Evolutionary conservation across 2,797 vertebrate genomes (phyloP).

Genomic region (Bucorvus abyssinicus): DNA sequence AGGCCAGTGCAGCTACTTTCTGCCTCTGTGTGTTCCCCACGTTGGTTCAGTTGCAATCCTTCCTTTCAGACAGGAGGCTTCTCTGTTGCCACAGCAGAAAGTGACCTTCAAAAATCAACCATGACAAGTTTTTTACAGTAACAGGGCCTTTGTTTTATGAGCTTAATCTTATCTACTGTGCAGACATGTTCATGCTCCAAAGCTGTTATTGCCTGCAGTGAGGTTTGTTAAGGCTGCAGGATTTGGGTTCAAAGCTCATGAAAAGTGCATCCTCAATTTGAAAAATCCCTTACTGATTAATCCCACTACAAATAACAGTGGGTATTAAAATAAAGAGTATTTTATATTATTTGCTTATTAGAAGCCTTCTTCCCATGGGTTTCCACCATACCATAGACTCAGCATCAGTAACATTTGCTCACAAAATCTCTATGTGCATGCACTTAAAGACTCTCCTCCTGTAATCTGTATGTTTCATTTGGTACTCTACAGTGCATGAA

Average conservation of each 20-base stretch:
- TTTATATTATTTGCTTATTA: neutral
- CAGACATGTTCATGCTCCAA: neutral
- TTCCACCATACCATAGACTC: neutral
- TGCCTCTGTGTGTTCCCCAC: neutral
- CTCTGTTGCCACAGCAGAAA: neutral
- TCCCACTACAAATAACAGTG: neutral
- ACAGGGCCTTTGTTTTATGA: neutral
- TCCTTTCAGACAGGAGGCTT: neutral
- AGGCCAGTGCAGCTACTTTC: neutral
- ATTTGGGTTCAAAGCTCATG: slow-evolving; percentile 3
- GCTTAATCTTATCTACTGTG: neutral
- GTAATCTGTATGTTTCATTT: neutral
- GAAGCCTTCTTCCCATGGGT: neutral
- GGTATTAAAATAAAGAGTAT: neutral
- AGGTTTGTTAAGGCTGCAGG: neutral
- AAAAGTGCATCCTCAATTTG: neutral
- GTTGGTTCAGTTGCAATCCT: neutral
- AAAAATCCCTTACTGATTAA: neutral
- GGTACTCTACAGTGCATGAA: neutral
- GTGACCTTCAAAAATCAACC: slow-evolving; percentile 15
- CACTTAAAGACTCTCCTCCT: neutral
- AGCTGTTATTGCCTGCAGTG: neutral
- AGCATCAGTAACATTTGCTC: neutral
- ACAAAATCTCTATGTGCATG: neutral
- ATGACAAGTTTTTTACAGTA: neutral